A percentile compares a stretch with the other conserved stretches of the same genome.
Conservation (phyloP, 2,888 invertebrate species). For the Nesidiocoris tenuis region DNA sequence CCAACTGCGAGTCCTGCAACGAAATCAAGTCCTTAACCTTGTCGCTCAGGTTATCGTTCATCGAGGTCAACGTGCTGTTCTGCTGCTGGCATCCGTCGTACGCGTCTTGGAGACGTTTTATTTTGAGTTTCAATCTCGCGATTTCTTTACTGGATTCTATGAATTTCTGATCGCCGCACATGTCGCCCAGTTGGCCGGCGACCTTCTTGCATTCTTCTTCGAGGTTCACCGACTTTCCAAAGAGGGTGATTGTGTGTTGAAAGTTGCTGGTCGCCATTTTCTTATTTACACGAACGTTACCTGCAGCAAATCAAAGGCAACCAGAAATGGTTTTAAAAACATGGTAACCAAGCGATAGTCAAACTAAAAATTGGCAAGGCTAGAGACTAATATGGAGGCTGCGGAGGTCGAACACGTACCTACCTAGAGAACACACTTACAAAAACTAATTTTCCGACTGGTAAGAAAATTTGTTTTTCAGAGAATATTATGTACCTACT, state of each 20-base stretch:
- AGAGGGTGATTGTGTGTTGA: constrained; percentile 6
- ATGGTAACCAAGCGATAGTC: no score
- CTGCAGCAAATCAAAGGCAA: constrained; percentile 14
- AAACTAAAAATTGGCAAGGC: no score
- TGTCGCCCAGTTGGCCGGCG: constrained; percentile 9
- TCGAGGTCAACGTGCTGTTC: constrained; percentile 9
- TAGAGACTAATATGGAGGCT: no score
- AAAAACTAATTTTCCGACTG: no score
- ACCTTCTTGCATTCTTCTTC: constrained; percentile 24
- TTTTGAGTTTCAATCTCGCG: constrained; percentile 20
- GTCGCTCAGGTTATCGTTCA: constrained; percentile 26
- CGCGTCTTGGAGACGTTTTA: constrained; percentile 30
- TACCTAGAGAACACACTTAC: no score
- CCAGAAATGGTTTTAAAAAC: no score
- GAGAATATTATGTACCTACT: no score
- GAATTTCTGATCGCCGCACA: constrained; percentile 18
- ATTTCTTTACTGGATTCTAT: constrained; percentile 28
- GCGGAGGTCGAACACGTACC: no score
- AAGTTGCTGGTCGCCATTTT: constrained; percentile 7
- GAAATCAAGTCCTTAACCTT: constrained; percentile 31
- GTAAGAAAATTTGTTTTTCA: no score
- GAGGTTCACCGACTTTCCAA: constrained; percentile 16
- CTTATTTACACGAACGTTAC: neutral
- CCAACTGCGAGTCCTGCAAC: constrained; percentile 28
- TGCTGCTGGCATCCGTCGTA: constrained; percentile 14